Conservation (phyloP, 30 jellyfish, hydroid and myxozoan genomes). For the Chrysaora quinquecirrha region DNA sequence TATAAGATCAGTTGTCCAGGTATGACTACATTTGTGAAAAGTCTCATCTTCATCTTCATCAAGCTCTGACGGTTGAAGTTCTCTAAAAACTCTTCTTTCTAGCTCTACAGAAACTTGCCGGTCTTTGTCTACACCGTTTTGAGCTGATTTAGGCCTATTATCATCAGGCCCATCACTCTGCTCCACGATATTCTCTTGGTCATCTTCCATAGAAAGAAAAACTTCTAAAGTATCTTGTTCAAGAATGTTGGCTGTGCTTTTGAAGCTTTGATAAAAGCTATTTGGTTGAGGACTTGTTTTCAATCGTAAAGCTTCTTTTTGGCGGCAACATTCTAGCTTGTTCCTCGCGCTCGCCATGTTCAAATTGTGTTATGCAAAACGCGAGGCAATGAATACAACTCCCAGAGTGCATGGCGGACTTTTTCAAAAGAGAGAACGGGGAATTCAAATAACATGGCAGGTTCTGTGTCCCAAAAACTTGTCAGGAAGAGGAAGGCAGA, state of each 20-base stretch:
- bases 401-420: not conserved
- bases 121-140: not conserved
- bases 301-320: not conserved
- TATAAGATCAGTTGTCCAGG: not conserved
- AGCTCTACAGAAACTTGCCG: not conserved
- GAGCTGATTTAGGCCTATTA: not conserved
- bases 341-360: slow-evolving; percentile 3
- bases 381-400: not conserved
- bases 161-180: not conserved
- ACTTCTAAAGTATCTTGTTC: not conserved
- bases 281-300: not conserved
- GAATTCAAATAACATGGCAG: too few species aligned
- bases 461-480: too few species aligned
- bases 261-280: not conserved
- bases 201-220: not conserved
- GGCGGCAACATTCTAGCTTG: not conserved
- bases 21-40: not conserved
- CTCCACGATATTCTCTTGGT: not conserved
- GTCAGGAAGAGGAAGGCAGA: too few species aligned
- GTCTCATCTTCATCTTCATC: not conserved
- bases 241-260: not conserved
- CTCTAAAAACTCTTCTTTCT: not conserved
- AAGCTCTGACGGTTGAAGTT: slow-evolving; percentile 1
- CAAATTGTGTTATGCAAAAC: not conserved
- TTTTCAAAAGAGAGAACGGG: not conserved